phyloP scores from a whole-genome alignment of 2,888 invertebrate genomes.

The Apodemia duryi region DNA sequence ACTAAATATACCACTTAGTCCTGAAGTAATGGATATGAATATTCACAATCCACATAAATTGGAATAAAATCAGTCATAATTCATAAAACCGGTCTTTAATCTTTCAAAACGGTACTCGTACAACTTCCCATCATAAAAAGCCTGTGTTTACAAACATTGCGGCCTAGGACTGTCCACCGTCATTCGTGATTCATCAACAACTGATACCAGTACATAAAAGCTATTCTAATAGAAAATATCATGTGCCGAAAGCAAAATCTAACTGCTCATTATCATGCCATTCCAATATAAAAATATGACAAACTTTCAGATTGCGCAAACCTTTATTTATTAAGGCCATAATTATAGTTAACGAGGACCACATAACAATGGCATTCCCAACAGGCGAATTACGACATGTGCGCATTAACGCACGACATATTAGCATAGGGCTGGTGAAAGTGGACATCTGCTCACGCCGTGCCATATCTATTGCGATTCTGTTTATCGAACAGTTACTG shows the following conservation, averaged over 20 bases:
- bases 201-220: background rate
- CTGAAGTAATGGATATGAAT: background rate
- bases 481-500: slow-evolving; percentile 21
- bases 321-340: background rate
- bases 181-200: slow-evolving; percentile 2
- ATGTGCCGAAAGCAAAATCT: background rate
- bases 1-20: too few relatives aligned
- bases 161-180: slow-evolving; percentile 55
- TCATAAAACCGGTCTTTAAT: background rate
- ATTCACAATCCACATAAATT: background rate
- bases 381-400: slow-evolving; percentile 42
- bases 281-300: background rate
- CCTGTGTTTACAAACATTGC: slow-evolving; percentile 63
- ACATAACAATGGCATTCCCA: slow-evolving; percentile 15
- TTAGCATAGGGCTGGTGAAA: slow-evolving; percentile 59
- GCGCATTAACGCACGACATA: slow-evolving; percentile 47
- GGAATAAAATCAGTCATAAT: background rate
- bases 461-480: slow-evolving; percentile 40
- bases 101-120: background rate
- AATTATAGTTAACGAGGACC: background rate
- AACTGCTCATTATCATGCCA: background rate
- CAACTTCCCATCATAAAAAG: slow-evolving; percentile 5
- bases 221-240: background rate
- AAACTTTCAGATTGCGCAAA: background rate
- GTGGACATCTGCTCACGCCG: slow-evolving; percentile 50